Evolutionary conservation across 2,113 vertebrate species (phyloP).

Genomic region (Neopipo cinnamomea): DNA sequence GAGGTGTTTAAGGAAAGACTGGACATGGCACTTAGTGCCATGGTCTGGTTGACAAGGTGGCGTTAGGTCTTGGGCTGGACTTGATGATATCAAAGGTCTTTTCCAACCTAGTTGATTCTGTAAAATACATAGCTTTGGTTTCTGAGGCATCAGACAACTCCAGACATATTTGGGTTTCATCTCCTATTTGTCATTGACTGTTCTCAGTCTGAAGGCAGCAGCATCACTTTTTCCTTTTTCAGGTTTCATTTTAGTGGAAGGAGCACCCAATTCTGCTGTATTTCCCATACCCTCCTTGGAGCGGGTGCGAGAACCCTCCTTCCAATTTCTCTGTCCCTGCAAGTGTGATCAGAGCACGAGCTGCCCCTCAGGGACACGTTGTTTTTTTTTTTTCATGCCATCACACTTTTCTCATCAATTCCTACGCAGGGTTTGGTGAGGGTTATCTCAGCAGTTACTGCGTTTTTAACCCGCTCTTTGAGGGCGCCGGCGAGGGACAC

Average conservation of each 20-base stretch:
- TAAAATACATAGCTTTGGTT: neutral
- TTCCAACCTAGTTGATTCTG: neutral
- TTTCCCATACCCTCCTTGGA: neutral
- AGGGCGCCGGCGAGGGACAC: neutral
- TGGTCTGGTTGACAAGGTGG: neutral
- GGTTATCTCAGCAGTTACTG: neutral
- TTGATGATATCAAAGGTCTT: neutral
- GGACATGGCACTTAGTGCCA: neutral
- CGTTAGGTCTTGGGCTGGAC: neutral
- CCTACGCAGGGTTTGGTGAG: neutral
- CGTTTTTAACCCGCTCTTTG: neutral
- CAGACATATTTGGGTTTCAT: neutral
- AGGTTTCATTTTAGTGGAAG: neutral
- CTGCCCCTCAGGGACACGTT: neutral
- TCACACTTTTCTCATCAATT: neutral
- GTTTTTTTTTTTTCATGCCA: rapidly evolving
- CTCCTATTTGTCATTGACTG: neutral
- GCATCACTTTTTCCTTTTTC: neutral
- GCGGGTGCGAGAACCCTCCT: neutral
- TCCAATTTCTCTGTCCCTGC: neutral
- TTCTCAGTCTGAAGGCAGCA: neutral
- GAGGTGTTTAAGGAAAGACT: neutral
- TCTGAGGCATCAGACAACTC: neutral
- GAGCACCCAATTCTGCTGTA: neutral
- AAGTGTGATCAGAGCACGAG: rapidly evolving